Conservation (phyloP, 2,888 invertebrate species). For the Lepidocyrtinus sp. region DNA sequence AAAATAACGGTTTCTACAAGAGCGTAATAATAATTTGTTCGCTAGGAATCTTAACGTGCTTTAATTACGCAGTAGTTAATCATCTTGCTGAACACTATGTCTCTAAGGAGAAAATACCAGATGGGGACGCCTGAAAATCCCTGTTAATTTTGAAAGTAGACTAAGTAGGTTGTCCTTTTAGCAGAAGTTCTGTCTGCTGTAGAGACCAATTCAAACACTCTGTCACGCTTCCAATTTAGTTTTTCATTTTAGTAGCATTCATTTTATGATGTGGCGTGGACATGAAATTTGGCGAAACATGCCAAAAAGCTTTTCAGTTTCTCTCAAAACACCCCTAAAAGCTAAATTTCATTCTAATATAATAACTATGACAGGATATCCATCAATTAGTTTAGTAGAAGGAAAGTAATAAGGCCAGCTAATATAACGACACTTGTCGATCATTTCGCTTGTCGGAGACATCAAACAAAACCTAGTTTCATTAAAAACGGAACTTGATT, state of each 20-base stretch:
- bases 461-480: too few species aligned
- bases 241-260: neutral
- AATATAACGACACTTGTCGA: too few species aligned
- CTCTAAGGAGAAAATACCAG: too few species aligned
- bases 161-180: too few species aligned
- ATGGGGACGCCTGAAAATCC: neutral
- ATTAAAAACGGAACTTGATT: too few species aligned
- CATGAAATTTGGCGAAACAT: neutral
- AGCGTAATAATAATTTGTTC: too few species aligned
- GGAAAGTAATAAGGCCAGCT: neutral
- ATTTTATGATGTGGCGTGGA: neutral
- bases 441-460: too few species aligned
- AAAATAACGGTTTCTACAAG: too few species aligned
- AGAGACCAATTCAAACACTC: neutral
- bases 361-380: neutral
- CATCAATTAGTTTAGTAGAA: neutral
- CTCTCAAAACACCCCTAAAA: neutral
- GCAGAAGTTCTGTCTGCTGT: too few species aligned
- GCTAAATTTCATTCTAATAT: neutral
- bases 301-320: slow-evolving; percentile 2
- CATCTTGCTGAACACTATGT: slow-evolving; percentile 16
- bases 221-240: neutral
- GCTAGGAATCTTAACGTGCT: too few species aligned
- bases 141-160: too few species aligned
- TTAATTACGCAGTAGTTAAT: slow-evolving; percentile 23